phyloP scores from a whole-genome alignment of 2,113 vertebrate species.

The Phalacrocorax carbo region DNA sequence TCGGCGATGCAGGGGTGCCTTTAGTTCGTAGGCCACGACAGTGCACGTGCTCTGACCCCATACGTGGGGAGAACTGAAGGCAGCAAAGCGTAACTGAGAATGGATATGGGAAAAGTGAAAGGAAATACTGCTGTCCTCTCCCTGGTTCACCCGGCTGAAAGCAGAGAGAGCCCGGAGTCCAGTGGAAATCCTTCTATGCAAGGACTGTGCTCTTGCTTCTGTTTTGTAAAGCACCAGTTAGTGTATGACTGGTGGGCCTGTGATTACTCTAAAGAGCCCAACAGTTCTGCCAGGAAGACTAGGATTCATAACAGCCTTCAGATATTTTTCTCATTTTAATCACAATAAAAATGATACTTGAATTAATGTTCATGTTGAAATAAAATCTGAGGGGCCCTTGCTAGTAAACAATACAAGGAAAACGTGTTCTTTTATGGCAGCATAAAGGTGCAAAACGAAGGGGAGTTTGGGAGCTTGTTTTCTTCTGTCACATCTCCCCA shows the following conservation, averaged over 20 bases:
- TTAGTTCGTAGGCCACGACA: neutral
- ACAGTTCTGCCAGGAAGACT: neutral
- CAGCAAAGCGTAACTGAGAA: neutral
- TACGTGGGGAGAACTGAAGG: fast-evolving
- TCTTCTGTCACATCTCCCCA: neutral
- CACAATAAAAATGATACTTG: neutral
- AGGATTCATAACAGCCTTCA: neutral
- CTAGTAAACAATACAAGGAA: neutral
- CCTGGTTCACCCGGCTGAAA: neutral
- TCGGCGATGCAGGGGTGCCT: too few species aligned
- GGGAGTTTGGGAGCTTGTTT: neutral
- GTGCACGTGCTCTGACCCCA: neutral
- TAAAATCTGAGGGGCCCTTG: neutral
- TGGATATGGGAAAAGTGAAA: neutral
- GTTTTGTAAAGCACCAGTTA: neutral
- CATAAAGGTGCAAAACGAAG: neutral
- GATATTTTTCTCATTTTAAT: conserved; percentile 13
- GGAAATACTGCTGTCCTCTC: fast-evolving
- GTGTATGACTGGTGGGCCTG: neutral
- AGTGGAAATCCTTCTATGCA: neutral
- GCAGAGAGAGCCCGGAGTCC: neutral
- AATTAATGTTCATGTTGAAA: conserved; percentile 35
- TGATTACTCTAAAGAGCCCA: neutral
- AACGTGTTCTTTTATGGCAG: neutral
- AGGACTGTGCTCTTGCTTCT: neutral